Evolutionary conservation across 1,140 invertebrate genomes (phyloP).

Genomic region (Tetramorium alpestre): DNA sequence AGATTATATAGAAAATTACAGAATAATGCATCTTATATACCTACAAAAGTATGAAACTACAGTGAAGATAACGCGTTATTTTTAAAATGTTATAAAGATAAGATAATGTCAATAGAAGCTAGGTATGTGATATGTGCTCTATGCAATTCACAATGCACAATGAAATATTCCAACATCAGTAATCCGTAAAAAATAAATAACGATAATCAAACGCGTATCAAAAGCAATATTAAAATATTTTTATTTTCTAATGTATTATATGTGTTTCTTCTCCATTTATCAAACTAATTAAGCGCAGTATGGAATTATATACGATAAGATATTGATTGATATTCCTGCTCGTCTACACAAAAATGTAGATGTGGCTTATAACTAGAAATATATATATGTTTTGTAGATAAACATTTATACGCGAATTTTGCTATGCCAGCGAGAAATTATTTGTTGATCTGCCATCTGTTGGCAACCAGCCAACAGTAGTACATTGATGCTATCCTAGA

Average conservation of each 20-base stretch:
- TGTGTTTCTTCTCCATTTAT: not conserved
- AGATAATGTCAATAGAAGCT: conserved; percentile 16
- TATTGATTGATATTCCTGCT: not conserved
- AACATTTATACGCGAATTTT: not conserved
- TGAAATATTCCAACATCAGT: not conserved
- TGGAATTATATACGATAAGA: not conserved
- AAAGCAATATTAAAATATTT: conserved; percentile 1
- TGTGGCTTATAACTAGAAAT: not conserved
- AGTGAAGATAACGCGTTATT: not conserved
- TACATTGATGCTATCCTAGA: not conserved
- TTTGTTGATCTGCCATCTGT: not conserved
- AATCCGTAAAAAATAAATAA: not conserved
- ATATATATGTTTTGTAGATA: not conserved
- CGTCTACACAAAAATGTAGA: not conserved
- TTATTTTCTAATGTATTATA: not conserved
- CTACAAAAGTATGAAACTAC: not conserved
- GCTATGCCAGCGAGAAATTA: not conserved
- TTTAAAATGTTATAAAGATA: conserved; percentile 28
- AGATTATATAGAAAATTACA: not conserved
- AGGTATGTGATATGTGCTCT: not conserved
- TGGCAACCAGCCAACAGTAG: not conserved
- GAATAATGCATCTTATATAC: not conserved
- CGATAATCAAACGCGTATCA: not conserved
- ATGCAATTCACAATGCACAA: not conserved
- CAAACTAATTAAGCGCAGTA: not conserved